Base-by-base conservation (phyloP, 1,140 invertebrate genomes). In the Drosophila sproati region DNA sequence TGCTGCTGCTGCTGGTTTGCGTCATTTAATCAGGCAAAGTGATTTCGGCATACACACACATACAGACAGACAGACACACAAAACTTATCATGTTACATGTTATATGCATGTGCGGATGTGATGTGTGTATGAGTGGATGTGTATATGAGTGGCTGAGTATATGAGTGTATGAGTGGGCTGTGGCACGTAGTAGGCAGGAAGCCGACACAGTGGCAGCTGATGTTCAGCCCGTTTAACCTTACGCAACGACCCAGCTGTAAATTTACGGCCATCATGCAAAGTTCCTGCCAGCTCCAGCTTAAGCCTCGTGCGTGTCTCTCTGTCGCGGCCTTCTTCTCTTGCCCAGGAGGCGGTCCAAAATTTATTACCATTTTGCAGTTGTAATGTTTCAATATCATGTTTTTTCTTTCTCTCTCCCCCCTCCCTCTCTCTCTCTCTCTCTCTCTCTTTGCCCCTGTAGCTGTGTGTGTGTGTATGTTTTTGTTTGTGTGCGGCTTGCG, bases 21-120 rank as follows among this genome's bases (percentile, higher is more conserved):
- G 80, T 71, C 80, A 88, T 89, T 89, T 89, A 89, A 89, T 89
- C 85, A 89, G 85, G 75, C 81, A 89, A 89, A 89, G 85, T 89
- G 85, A 89, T 89, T 89, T 89, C 52, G 12, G 59, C 64, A 67
- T 61, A 63, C 64, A 55, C 35, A 51, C 50, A 41, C 12, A 73
- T 43, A 62, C 59, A 63, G 71, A 63, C 62, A 60, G 37, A 63
- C 29, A 35, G 28, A 51, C 10, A 39, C 51, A 56, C 52, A 56
- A 77, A 87, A 87, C 80, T 87, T 87, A 88, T 88, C 85, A 85
- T 78, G 79, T 85, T 66, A 52, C 62, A 43, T 55, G 43, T 41
- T 48, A 54, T 35, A 50, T 37, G 71, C 75, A 62, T 72, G 66
- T 64, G 48, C 29, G 57, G 51, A 37, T 73, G 66, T 64, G 28